A percentile compares a stretch with the other conserved stretches of the same genome.
Conservation (phyloP, 92 coral and sea anemone genomes). For the Epizoanthus fatuus region DNA sequence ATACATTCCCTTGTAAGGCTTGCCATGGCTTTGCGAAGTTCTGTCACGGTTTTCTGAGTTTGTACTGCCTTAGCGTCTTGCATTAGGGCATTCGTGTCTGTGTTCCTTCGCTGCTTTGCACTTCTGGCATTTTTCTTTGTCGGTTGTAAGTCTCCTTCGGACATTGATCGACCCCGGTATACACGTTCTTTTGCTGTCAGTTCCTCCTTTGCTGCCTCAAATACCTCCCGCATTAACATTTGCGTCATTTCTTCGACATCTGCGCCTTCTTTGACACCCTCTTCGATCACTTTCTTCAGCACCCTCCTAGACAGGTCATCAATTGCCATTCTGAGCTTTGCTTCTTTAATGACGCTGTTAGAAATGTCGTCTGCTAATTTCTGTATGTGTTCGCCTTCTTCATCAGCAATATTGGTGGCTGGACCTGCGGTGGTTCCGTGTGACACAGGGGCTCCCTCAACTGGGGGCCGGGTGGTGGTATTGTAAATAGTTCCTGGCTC, state of each 20-base stretch:
- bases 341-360: constrained; percentile 10
- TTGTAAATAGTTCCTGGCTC: not conserved
- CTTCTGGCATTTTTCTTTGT: not conserved
- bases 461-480: not conserved
- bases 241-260: constrained; percentile 1
- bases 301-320: constrained; percentile 23
- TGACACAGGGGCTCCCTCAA: not conserved
- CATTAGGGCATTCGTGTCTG: not conserved
- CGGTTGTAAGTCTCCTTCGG: not conserved
- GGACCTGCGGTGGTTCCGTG: not conserved
- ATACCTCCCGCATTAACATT: constrained; percentile 20
- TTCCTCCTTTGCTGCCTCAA: constrained; percentile 20
- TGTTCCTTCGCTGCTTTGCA: not conserved
- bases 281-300: constrained; percentile 5
- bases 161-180: constrained; percentile 3
- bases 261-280: constrained; percentile 14
- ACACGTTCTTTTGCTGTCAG: not conserved
- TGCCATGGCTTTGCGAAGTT: not conserved
- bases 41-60: not conserved
- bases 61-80: not conserved
- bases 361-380: constrained; percentile 15
- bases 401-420: not conserved
- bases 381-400: constrained; percentile 3
- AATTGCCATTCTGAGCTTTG: constrained; percentile 22
- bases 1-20: constrained; percentile 1